These are phyloP conservation scores for Solea senegalensis DNA, from an alignment of 2,113 vertebrate genomes.

Conservation along the genomic window DNA sequence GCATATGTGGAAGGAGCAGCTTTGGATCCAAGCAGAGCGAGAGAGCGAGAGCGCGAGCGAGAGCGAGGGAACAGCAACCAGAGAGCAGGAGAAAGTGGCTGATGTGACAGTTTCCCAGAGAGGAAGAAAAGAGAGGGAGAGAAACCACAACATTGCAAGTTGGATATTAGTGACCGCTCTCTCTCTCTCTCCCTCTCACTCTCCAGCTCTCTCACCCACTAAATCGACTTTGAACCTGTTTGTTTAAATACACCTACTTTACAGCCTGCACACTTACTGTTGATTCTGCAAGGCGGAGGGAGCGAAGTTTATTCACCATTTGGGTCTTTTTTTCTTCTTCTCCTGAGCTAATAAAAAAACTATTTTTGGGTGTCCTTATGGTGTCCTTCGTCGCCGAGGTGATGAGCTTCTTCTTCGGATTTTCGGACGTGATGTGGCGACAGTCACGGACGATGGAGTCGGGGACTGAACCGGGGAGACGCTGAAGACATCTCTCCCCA, in stretches of 20 bases:
- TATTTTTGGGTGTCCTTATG: slow-evolving; percentile 44
- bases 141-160: slow-evolving; percentile 78
- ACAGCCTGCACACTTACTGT: slow-evolving; percentile 83
- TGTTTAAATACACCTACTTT: slow-evolving; percentile 91
- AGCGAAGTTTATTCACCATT: slow-evolving; percentile 61
- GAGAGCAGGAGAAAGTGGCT: slow-evolving; percentile 41
- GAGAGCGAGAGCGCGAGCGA: slow-evolving; percentile 56
- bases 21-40: slow-evolving; percentile 45
- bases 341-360: slow-evolving; percentile 40
- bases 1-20: slow-evolving; percentile 50
- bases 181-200: slow-evolving; percentile 57
- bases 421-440: slow-evolving; percentile 51
- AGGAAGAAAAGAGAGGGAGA: slow-evolving; percentile 54
- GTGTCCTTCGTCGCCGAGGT: slow-evolving; percentile 29
- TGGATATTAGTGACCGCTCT: slow-evolving; percentile 76
- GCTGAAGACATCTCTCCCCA: slow-evolving; percentile 75
- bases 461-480: slow-evolving; percentile 71
- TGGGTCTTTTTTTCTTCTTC: slow-evolving; percentile 4
- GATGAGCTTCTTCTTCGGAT: slow-evolving; percentile 50
- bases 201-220: slow-evolving; percentile 67
- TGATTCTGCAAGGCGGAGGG: slow-evolving; percentile 73
- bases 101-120: slow-evolving; percentile 73
- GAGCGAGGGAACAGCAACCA: slow-evolving; percentile 37
- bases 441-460: slow-evolving; percentile 79
- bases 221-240: slow-evolving; percentile 85